Evolutionary conservation across 2,797 vertebrate species (phyloP).

Genomic region (Triplophysa bombifrons): DNA sequence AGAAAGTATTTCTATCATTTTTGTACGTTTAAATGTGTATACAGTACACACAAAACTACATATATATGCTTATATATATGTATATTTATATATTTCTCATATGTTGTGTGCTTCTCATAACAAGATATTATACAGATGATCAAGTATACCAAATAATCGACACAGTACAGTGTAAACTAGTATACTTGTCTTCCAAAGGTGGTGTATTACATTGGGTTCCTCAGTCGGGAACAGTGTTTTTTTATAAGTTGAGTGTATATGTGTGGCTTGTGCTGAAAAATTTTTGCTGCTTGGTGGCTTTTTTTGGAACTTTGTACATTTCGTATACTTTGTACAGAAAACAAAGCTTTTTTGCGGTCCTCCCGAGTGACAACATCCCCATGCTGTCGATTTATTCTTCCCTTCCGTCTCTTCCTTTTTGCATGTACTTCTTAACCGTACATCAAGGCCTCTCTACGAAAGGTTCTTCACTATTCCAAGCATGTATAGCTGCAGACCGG

Average conservation of each 20-base stretch:
- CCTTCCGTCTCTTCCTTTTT: constrained; percentile 5
- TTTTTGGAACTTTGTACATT: constrained; percentile 44
- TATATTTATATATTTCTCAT: constrained; percentile 36
- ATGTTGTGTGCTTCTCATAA: constrained; percentile 63
- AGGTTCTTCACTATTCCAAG: constrained; percentile 31
- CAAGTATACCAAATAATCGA: constrained; percentile 54
- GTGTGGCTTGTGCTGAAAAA: constrained; percentile 49
- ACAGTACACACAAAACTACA: constrained; percentile 40
- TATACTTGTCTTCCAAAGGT: constrained; percentile 49
- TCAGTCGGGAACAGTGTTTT: constrained; percentile 24
- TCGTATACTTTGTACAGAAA: constrained; percentile 53
- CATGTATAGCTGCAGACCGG: background rate
- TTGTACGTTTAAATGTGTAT: constrained; percentile 33
- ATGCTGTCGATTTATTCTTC: constrained; percentile 31
- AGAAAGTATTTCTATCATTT: constrained; percentile 49
- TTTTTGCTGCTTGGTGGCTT: constrained; percentile 55
- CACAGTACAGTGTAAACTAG: constrained; percentile 48
- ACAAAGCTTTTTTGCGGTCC: constrained; percentile 24
- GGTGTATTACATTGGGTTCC: constrained; percentile 27
- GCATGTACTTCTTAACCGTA: constrained; percentile 1
- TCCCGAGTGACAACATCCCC: constrained; percentile 35
- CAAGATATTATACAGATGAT: constrained; percentile 56
- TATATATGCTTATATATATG: constrained; percentile 42
- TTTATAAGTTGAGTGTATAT: constrained; percentile 38
- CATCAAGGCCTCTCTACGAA: constrained; percentile 38